phyloP scores from a whole-genome alignment of 2,888 invertebrate genomes.

The Lithophane leautieri region DNA sequence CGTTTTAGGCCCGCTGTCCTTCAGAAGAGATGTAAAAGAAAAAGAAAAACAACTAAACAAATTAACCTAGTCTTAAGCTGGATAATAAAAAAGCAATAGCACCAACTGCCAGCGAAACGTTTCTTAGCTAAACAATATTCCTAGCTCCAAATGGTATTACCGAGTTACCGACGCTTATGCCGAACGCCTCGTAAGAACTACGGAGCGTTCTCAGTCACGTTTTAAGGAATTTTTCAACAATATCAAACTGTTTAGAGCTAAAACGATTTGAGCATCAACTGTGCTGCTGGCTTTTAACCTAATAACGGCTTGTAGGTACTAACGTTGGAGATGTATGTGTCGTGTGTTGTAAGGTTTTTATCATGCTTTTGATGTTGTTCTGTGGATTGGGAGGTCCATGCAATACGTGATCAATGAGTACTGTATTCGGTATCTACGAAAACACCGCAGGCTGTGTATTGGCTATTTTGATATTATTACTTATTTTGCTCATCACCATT shows the following conservation, averaged over 20 bases:
- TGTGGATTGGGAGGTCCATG: background rate
- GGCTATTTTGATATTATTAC: background rate
- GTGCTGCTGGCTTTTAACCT: constrained; percentile 2
- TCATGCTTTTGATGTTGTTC: background rate
- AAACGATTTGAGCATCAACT: constrained; percentile 43
- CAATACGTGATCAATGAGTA: background rate
- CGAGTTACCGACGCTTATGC: background rate
- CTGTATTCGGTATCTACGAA: background rate
- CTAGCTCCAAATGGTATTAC: background rate
- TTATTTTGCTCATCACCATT: background rate
- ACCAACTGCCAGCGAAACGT: background rate
- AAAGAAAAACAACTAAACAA: constrained; percentile 11
- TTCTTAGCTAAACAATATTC: constrained; percentile 29
- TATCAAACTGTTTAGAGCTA: constrained; percentile 41
- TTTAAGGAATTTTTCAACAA: constrained; percentile 50
- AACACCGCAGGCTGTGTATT: background rate
- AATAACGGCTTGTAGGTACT: constrained; percentile 18
- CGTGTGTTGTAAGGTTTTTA: background rate
- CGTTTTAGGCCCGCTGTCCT: background rate
- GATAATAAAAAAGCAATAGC: constrained; percentile 1
- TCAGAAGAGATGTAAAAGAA: background rate
- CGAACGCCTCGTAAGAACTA: background rate
- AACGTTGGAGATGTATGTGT: constrained; percentile 1
- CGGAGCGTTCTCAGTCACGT: constrained; percentile 23
- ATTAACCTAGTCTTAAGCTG: background rate